Conservation (phyloP, 2,888 invertebrate genomes). For the Apamea epomidion region DNA sequence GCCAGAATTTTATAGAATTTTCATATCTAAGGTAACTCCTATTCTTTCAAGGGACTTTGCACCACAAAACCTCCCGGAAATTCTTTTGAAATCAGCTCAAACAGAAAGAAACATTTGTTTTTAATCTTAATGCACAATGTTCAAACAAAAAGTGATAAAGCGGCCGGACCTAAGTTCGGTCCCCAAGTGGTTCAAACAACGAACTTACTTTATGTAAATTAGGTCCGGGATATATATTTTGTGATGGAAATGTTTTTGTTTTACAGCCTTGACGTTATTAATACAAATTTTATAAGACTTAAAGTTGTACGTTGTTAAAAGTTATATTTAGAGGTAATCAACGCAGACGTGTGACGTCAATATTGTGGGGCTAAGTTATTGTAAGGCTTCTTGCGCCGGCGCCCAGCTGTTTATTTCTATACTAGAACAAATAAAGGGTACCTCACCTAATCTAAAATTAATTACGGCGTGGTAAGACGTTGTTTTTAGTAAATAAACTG, state of each 20-base stretch:
- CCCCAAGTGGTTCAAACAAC: slow-evolving; percentile 56
- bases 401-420: not conserved
- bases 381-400: not conserved
- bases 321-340: slow-evolving; percentile 22
- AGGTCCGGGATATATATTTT: slow-evolving; percentile 69
- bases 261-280: slow-evolving; percentile 52
- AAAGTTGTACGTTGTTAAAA: slow-evolving; percentile 15
- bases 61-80: slow-evolving; percentile 9
- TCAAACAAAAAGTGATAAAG: slow-evolving; percentile 69
- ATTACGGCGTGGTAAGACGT: not conserved
- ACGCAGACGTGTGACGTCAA: slow-evolving; percentile 31
- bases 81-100: slow-evolving; percentile 28
- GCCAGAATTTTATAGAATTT: slow-evolving; percentile 20
- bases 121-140: slow-evolving; percentile 50
- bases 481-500: not conserved
- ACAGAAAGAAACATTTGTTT: slow-evolving; percentile 57
- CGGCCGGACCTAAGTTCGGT: slow-evolving; percentile 61
- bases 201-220: slow-evolving; percentile 74
- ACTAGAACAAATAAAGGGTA: not conserved
- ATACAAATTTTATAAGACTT: slow-evolving; percentile 51
- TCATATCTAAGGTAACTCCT: slow-evolving; percentile 2
- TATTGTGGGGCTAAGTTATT: not conserved
- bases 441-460: slow-evolving; percentile 8
- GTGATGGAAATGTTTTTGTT: slow-evolving; percentile 71
- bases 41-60: not conserved